These are phyloP conservation scores for Chrysochloris asiatica DNA, from an alignment of 2,113 vertebrate genomes.

Conservation along the genomic window DNA sequence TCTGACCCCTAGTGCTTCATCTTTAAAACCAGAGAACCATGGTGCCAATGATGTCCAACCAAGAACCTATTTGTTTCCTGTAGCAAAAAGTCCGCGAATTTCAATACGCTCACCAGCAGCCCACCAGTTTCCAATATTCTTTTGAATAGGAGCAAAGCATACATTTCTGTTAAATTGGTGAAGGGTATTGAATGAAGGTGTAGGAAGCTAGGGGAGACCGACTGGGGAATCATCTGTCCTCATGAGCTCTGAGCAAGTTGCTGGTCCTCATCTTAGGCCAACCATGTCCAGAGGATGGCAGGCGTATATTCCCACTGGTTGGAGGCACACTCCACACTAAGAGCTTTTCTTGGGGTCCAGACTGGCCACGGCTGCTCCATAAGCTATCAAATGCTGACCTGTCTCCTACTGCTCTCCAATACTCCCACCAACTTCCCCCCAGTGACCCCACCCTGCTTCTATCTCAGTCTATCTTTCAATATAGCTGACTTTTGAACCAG, in stretches of 20 bases:
- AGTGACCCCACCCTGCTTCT: background rate
- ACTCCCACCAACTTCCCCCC: accelerated
- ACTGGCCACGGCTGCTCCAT: background rate
- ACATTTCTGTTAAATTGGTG: background rate
- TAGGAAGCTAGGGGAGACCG: background rate
- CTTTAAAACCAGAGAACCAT: background rate
- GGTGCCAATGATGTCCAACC: no score
- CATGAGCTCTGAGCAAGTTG: accelerated
- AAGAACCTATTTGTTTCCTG: background rate
- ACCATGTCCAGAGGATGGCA: no score
- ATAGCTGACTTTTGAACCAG: background rate
- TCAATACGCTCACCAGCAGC: accelerated
- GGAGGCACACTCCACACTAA: accelerated
- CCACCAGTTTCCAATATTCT: no score
- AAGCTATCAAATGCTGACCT: background rate
- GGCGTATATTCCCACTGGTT: accelerated
- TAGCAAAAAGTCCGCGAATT: background rate
- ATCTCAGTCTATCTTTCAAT: background rate
- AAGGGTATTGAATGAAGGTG: background rate
- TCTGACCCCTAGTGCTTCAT: background rate
- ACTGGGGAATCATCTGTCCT: accelerated
- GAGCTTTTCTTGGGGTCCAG: background rate
- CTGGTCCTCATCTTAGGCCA: no score
- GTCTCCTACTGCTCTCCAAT: background rate
- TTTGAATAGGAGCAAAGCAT: background rate